Conservation (phyloP, 92 coral and sea anemone genomes). For the Virgularia gustaviana region DNA sequence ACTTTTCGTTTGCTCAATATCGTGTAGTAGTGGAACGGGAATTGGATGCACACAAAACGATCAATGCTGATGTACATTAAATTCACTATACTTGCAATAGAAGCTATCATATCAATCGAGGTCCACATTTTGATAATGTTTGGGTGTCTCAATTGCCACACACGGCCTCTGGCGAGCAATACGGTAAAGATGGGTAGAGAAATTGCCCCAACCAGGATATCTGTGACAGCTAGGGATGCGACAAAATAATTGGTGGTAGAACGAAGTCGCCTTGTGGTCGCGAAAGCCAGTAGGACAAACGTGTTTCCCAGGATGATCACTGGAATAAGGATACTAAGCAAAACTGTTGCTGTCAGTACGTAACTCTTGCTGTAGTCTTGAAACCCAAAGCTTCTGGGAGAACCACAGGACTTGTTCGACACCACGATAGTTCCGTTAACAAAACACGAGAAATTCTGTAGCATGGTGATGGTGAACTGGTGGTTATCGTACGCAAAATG, state of each 20-base stretch:
- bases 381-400: too few species aligned
- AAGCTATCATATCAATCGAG: slow-evolving; percentile 19
- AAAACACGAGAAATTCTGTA: slow-evolving; percentile 13
- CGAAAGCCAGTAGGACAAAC: slow-evolving; percentile 28
- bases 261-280: slow-evolving; percentile 18
- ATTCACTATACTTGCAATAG: slow-evolving; percentile 27
- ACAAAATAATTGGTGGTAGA: slow-evolving; percentile 32
- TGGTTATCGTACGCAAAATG: background rate
- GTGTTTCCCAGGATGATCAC: slow-evolving; percentile 18
- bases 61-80: slow-evolving; percentile 28
- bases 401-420: slow-evolving; percentile 1
- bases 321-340: slow-evolving; percentile 18
- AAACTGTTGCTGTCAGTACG: background rate
- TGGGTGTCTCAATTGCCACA: slow-evolving; percentile 1
- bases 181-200: slow-evolving; percentile 32
- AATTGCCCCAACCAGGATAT: slow-evolving; percentile 15
- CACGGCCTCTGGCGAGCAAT: background rate
- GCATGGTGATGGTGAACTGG: background rate
- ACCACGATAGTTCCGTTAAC: background rate
- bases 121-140: slow-evolving; percentile 9
- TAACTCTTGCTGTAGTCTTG: background rate
- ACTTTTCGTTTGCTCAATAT: slow-evolving; percentile 4
- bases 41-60: slow-evolving; percentile 31
- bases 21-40: slow-evolving; percentile 9
- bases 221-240: slow-evolving; percentile 25